These are phyloP conservation scores for Carollia perspicillata DNA, from an alignment of 2,113 vertebrate genomes.

Conservation along the genomic window DNA sequence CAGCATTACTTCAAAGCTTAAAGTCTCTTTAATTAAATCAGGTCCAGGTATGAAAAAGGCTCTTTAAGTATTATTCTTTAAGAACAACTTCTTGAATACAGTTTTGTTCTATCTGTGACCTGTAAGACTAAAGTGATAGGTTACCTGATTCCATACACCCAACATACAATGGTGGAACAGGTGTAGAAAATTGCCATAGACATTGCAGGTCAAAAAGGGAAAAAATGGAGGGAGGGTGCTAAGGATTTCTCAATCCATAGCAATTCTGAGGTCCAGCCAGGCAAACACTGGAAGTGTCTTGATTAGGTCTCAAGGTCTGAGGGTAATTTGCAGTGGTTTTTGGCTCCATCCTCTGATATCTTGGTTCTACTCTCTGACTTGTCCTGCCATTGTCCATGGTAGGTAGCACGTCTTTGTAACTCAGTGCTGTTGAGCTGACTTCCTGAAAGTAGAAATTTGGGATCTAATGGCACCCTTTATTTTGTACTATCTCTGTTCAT, in stretches of 20 bases:
- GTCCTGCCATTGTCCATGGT: background rate
- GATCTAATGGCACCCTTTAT: background rate
- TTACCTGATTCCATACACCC: background rate
- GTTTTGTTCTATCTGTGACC: background rate
- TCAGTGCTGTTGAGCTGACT: background rate
- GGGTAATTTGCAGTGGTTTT: background rate
- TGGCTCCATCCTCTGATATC: background rate
- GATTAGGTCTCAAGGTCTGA: background rate
- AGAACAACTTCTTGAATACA: background rate
- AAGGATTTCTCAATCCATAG: background rate
- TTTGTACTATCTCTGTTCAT: background rate
- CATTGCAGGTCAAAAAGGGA: background rate
- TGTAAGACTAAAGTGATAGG: background rate
- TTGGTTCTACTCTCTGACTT: background rate
- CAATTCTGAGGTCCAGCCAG: background rate
- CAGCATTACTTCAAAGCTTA: background rate
- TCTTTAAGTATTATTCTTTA: background rate
- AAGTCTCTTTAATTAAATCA: background rate
- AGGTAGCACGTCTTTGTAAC: background rate
- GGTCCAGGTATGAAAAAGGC: background rate
- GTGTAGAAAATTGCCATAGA: background rate
- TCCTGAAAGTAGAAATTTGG: background rate
- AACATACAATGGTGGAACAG: background rate
- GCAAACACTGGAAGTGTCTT: background rate
- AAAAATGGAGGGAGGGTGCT: no score